phyloP scores from a whole-genome alignment of 1,140 invertebrate genomes.

The Polypedilum pembai region DNA sequence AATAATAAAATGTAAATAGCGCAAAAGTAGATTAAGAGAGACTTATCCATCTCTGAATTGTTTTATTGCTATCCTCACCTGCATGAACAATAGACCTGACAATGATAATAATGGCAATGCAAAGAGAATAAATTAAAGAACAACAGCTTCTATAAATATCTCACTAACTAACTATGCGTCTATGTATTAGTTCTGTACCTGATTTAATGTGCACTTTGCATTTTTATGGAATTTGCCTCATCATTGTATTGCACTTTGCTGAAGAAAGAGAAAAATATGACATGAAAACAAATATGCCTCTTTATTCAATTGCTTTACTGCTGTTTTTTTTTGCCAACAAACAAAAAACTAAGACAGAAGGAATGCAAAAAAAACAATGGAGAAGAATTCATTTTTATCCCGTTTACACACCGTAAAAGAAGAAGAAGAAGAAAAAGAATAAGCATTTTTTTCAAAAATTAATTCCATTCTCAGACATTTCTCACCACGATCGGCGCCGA shows the following conservation, averaged over 20 bases:
- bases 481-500: conserved; percentile 26
- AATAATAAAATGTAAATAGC: conserved; percentile 13
- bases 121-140: conserved; percentile 4
- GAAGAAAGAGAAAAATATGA: neutral
- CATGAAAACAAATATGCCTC: conserved; percentile 10
- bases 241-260: neutral
- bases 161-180: neutral
- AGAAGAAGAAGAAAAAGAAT: neutral
- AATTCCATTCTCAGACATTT: conserved; percentile 22
- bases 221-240: conserved; percentile 18
- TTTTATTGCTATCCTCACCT: conserved; percentile 10
- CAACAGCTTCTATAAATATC: neutral
- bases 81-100: neutral
- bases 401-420: neutral
- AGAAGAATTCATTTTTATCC: neutral
- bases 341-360: neutral
- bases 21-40: neutral
- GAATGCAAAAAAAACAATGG: conserved; percentile 13
- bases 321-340: neutral
- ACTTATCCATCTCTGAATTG: neutral
- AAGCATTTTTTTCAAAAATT: conserved; percentile 8
- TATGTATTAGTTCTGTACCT: neutral
- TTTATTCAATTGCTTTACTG: neutral
- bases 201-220: conserved; percentile 18
- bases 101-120: neutral